These are phyloP conservation scores for Hanleya hanleyi DNA, from an alignment of 2,888 invertebrate genomes.

Conservation along the genomic window DNA sequence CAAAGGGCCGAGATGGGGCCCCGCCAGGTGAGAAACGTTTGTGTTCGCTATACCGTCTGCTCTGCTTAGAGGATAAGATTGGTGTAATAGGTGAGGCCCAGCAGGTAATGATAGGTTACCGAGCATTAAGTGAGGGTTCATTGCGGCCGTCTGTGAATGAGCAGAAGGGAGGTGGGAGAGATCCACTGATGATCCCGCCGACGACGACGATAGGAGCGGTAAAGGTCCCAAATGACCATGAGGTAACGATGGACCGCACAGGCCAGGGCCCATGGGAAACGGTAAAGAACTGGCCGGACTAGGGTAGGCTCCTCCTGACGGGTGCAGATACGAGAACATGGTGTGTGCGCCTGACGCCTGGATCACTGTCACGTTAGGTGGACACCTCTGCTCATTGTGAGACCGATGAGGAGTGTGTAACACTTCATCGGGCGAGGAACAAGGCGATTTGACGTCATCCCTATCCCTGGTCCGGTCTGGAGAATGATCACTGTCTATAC, in stretches of 20 bases:
- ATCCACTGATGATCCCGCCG: slow-evolving; percentile 63
- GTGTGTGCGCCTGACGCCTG: slow-evolving; percentile 92
- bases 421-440: not conserved
- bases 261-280: slow-evolving; percentile 56
- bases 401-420: not conserved
- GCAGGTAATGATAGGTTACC: slow-evolving; percentile 26
- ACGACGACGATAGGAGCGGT: slow-evolving; percentile 51
- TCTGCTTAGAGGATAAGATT: slow-evolving; percentile 64
- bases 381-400: slow-evolving; percentile 50
- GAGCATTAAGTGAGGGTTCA: slow-evolving; percentile 7
- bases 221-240: slow-evolving; percentile 32
- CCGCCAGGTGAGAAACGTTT: slow-evolving; percentile 57
- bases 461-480: not conserved
- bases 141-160: slow-evolving; percentile 33
- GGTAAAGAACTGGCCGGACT: slow-evolving; percentile 75
- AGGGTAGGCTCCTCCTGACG: slow-evolving; percentile 83
- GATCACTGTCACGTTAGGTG: slow-evolving; percentile 89
- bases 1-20: slow-evolving; percentile 55
- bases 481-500: not conserved
- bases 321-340: slow-evolving; percentile 92
- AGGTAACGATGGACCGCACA: slow-evolving; percentile 39
- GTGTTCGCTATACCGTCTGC: slow-evolving; percentile 65
- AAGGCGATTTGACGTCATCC: not conserved
- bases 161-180: slow-evolving; percentile 76
- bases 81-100: slow-evolving; percentile 81